Base-by-base conservation (phyloP, 2,888 invertebrate genomes). In the Alcis repandata region DNA sequence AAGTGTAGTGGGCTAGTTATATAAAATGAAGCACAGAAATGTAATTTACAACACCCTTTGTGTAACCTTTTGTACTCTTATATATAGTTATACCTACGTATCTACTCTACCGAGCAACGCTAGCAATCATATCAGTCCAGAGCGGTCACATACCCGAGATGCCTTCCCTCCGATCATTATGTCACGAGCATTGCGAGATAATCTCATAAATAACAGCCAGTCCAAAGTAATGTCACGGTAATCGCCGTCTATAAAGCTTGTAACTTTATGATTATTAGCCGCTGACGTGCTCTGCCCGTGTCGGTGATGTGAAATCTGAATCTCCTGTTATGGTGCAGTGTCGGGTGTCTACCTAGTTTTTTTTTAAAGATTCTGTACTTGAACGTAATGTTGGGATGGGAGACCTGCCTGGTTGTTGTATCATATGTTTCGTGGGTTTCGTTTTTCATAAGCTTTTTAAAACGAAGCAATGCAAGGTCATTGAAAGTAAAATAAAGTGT, bases 131-230 rank as follows among this genome's bases (percentile, higher is more conserved):
- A 46, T 46, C 2, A 46, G n/a, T 48, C 15, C 32, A 15, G 20
- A 19, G 19, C 33, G 51, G 54, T 54, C 45, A 66, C 77, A 74
- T 78, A 60, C 67, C 40, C 69, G 56, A 60, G 70, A 80, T 79
- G 71, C 75, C 68, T 75, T 69, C 51, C 57, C 40, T 54, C 52
- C 49, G 57, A 67, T 69, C 69, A 64, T 70, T 67, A 70, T 66
- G 66, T 71, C 69, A 69, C 69, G 67, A 69, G 63, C 54, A 63
- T 68, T 68, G 71, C 69, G 69, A 68, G 60, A 72, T 70, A 65
- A 73, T 70, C 61, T 58, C 53, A 64, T 72, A 67, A 73, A 68
- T 59, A 63, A 63, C 64, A 59, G 22, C 10, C 48, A 51, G 36
- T 40, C 49, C 9, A 22, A 19, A 40, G 40, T 70, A 69, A 69